These are phyloP conservation scores for Pipa parva DNA, from an alignment of 2,113 vertebrate species.

Conservation along the genomic window DNA sequence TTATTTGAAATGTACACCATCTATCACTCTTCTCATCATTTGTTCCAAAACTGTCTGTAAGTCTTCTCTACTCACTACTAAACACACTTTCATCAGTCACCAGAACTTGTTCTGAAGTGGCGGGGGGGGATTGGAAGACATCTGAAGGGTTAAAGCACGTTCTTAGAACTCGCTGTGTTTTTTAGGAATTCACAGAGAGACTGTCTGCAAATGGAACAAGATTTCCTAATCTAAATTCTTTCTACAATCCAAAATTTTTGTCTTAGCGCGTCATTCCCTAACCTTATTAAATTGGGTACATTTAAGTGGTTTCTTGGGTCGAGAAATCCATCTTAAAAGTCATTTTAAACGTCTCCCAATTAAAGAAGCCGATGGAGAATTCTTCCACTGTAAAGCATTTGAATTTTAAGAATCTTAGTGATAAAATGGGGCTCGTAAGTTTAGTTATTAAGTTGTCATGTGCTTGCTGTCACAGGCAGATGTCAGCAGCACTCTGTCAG, in stretches of 20 bases:
- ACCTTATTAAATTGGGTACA: constrained; percentile 40
- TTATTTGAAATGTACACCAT: too few species aligned
- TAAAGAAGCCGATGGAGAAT: constrained; percentile 23
- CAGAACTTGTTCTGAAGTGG: background rate
- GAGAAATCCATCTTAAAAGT: constrained; percentile 27
- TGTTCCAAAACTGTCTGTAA: too few species aligned
- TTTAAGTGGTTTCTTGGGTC: constrained; percentile 40
- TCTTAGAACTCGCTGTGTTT: constrained; percentile 23
- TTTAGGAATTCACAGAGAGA: constrained; percentile 32
- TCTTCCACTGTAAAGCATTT: constrained; percentile 26
- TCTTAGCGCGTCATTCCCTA: constrained; percentile 17
- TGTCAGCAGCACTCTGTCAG: constrained; percentile 2
- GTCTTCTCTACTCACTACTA: too few species aligned
- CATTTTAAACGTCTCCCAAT: constrained; percentile 28
- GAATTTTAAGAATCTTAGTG: constrained; percentile 14
- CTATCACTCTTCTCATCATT: too few species aligned
- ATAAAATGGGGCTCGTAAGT: constrained; percentile 5
- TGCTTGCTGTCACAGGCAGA: constrained; percentile 8
- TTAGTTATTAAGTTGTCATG: constrained; percentile 9
- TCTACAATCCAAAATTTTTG: constrained; percentile 36
- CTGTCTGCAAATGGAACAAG: constrained; percentile 37
- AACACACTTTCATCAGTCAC: too few species aligned
- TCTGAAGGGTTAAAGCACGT: constrained; percentile 20
- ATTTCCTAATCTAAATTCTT: constrained; percentile 42
- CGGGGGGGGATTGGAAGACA: background rate